Evolutionary conservation across 1,140 invertebrate species (phyloP).

Genomic region (Anastrepha obliqua): DNA sequence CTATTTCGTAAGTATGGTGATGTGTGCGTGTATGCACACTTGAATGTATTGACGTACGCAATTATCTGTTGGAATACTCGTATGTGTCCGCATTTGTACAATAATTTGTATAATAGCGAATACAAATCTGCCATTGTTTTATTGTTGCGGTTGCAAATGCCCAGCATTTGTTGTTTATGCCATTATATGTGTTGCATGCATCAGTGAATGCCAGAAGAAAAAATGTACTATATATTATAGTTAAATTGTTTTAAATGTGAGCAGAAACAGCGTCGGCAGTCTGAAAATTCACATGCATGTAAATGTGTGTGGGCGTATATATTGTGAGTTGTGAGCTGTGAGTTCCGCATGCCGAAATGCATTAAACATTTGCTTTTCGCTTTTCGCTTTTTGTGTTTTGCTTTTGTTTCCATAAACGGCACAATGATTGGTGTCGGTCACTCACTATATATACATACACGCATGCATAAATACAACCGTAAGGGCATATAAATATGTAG

Average conservation of each 20-base stretch:
- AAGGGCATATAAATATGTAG: background rate
- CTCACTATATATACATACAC: background rate
- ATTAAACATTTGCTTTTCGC: constrained; percentile 42
- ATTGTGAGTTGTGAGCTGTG: background rate
- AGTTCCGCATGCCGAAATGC: constrained; percentile 15
- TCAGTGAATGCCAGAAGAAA: constrained; percentile 10
- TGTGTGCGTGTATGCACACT: background rate
- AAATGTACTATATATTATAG: background rate
- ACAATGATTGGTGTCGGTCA: constrained; percentile 5
- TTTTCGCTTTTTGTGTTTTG: background rate
- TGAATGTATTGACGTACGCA: constrained; percentile 1
- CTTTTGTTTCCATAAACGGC: background rate
- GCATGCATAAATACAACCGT: background rate
- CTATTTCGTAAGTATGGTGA: background rate
- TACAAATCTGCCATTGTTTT: constrained; percentile 2
- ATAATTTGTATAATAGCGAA: constrained; percentile 33
- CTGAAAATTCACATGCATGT: background rate
- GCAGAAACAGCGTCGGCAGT: background rate
- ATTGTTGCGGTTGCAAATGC: background rate
- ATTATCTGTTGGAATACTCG: constrained; percentile 29
- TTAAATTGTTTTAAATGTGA: constrained; percentile 40
- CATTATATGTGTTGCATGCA: background rate
- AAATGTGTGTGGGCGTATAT: background rate
- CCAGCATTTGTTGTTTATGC: constrained; percentile 2
- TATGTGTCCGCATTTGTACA: background rate